These are phyloP conservation scores for Cephalotes varians DNA, from an alignment of 2,888 invertebrate genomes.

Conservation along the genomic window DNA sequence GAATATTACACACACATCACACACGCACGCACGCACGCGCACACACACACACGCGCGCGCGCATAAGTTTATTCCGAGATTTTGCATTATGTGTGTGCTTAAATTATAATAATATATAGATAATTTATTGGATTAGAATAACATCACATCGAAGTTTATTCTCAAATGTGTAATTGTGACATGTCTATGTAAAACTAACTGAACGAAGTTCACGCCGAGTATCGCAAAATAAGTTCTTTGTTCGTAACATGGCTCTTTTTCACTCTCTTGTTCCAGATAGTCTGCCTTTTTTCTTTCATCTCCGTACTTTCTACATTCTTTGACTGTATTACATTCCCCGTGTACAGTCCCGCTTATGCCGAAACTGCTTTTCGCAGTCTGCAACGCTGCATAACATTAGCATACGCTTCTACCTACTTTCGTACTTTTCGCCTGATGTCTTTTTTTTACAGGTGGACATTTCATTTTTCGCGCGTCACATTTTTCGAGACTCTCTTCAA, in stretches of 20 bases:
- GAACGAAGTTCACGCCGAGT: background rate
- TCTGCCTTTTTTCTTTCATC: conserved; percentile 12
- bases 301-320: conserved; percentile 29
- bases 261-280: background rate
- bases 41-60: too few species aligned
- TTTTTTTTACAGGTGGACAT: background rate
- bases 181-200: conserved; percentile 27
- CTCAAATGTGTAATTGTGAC: conserved; percentile 19
- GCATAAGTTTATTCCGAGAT: background rate
- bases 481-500: background rate
- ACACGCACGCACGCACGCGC: too few species aligned
- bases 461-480: background rate
- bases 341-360: conserved; percentile 34
- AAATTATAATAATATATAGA: background rate
- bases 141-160: background rate
- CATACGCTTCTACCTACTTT: conserved; percentile 18
- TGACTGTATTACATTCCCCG: conserved; percentile 34
- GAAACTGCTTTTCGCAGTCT: conserved; percentile 38
- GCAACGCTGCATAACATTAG: conserved; percentile 38
- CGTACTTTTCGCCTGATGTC: conserved; percentile 36
- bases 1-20: too few species aligned
- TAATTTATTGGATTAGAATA: background rate
- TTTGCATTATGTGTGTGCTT: background rate
- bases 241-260: conserved; percentile 26
- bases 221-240: conserved; percentile 12